Conservation (phyloP, 2,113 vertebrate genomes). For the Calonectris borealis region DNA sequence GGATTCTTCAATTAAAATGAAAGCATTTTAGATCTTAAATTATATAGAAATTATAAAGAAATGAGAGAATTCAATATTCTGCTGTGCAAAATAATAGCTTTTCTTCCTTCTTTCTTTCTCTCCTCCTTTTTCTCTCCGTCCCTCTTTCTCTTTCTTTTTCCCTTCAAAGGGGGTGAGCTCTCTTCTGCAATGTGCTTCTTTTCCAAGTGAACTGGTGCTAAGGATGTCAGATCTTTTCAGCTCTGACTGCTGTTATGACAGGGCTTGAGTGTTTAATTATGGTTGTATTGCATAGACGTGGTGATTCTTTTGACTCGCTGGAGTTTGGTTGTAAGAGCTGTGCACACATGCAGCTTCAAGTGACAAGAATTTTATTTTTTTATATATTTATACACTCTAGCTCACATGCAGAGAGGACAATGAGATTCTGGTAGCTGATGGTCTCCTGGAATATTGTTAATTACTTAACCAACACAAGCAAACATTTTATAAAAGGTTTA, state of each 20-base stretch:
- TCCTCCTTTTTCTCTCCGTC: neutral
- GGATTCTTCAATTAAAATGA: neutral
- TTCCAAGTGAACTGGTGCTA: neutral
- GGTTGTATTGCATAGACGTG: neutral
- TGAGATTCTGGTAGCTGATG: neutral
- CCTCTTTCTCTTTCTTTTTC: neutral
- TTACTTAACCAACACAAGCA: neutral
- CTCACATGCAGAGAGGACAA: neutral
- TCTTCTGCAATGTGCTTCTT: neutral
- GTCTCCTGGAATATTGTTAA: neutral
- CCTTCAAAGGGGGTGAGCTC: neutral
- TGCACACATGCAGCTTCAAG: neutral
- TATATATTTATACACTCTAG: neutral
- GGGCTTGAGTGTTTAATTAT: conserved; percentile 44
- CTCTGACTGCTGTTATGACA: conserved; percentile 22
- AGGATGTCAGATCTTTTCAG: conserved; percentile 5
- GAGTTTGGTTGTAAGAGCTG: neutral
- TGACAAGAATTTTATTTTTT: neutral
- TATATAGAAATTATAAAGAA: neutral
- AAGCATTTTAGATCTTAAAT: neutral
- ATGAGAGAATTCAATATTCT: neutral
- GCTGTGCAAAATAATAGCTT: neutral
- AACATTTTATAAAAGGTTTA: neutral
- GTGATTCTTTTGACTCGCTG: neutral
- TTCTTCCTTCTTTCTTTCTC: neutral